Conservation (phyloP, 2,113 vertebrate species). For the Varanus salvator region DNA sequence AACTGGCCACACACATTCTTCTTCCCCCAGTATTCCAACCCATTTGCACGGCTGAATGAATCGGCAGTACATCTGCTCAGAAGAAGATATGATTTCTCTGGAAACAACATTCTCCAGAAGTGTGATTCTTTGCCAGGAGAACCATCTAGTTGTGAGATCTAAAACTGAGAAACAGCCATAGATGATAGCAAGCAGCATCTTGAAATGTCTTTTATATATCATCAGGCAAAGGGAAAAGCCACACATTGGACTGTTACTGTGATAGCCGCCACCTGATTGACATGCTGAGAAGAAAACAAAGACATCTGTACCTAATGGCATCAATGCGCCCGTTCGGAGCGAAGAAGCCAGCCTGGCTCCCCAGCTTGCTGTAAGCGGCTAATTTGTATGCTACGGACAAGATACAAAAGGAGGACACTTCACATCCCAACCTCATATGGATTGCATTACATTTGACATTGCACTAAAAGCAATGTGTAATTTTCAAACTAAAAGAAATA, state of each 20-base stretch:
- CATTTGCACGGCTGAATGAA: not conserved
- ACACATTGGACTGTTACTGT: not conserved
- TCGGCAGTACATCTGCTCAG: not conserved
- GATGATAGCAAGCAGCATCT: not conserved
- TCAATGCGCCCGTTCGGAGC: not conserved
- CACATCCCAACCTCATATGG: conserved; percentile 6
- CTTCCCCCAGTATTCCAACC: not conserved
- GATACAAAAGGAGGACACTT: conserved; percentile 4
- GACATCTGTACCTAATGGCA: not conserved
- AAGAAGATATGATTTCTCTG: not conserved
- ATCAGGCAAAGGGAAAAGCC: conserved; percentile 1
- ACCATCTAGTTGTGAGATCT: not conserved
- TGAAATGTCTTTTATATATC: not conserved
- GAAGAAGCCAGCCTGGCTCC: not conserved
- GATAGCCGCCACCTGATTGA: conserved; percentile 18
- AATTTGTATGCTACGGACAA: not conserved
- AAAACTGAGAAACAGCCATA: not conserved
- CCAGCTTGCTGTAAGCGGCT: conserved; percentile 14
- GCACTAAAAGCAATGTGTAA: conserved; percentile 24
- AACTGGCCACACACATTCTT: not conserved
- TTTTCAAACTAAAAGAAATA: conserved; percentile 28
- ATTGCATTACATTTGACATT: not conserved
- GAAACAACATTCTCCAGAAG: not conserved
- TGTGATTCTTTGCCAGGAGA: not conserved
- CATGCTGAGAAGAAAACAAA: conserved; percentile 1